Conservation (phyloP, 1,140 invertebrate species). For the Episyrphus balteatus region DNA sequence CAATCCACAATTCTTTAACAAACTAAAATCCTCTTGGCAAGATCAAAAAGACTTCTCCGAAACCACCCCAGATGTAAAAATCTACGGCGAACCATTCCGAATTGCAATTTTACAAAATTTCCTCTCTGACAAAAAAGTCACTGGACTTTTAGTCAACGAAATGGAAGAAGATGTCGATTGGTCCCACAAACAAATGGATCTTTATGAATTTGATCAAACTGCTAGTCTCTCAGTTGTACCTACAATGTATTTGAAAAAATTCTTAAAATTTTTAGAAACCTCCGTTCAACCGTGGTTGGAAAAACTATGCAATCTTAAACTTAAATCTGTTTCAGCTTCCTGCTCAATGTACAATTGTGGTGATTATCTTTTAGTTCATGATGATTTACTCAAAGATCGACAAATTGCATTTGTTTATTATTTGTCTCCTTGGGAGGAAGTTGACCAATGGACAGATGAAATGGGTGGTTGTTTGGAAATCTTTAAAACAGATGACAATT, state of each 20-base stretch:
- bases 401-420: conserved; percentile 63
- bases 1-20: too few species aligned
- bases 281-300: conserved; percentile 40
- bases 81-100: too few species aligned
- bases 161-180: conserved; percentile 45
- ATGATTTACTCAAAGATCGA: conserved; percentile 57
- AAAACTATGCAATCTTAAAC: conserved; percentile 44
- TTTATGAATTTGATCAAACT: conserved; percentile 62
- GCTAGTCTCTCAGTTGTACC: conserved; percentile 47
- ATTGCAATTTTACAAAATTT: too few species aligned
- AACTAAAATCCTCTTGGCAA: too few species aligned
- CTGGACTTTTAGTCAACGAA: conserved; percentile 16
- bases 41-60: too few species aligned
- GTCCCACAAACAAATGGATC: conserved; percentile 51
- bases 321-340: conserved; percentile 55
- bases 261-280: conserved; percentile 25
- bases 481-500: conserved; percentile 44
- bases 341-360: conserved; percentile 58
- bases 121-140: too few species aligned
- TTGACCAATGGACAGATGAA: conserved; percentile 43
- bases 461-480: conserved; percentile 59
- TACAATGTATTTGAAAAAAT: conserved; percentile 27
- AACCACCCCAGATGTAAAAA: too few species aligned
- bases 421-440: conserved; percentile 41
- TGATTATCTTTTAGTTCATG: conserved; percentile 61